Percentiles rank a stretch among this genome's conserved stretches.
phyloP scores from a whole-genome alignment of 2,797 vertebrate species.

The Danio aesculapii region DNA sequence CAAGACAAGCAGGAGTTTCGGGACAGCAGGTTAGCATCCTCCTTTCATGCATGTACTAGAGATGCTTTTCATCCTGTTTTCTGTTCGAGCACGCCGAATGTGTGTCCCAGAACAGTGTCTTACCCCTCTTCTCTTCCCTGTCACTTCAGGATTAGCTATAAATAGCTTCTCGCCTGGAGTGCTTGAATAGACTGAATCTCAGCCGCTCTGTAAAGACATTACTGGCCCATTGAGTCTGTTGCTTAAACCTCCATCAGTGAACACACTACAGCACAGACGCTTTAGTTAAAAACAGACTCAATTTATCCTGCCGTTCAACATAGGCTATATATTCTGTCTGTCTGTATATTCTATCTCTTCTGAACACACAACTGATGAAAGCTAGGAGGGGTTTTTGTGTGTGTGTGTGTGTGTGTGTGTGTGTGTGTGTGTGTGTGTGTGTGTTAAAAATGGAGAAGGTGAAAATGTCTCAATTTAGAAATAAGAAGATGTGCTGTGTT shows the following conservation, averaged over 20 bases:
- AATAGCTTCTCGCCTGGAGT: slow-evolving; percentile 56
- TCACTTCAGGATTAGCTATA: slow-evolving; percentile 60
- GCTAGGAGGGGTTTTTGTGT: background rate
- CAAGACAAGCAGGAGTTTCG: background rate
- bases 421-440: too few species aligned
- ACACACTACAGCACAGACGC: background rate
- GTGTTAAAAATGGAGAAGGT: background rate
- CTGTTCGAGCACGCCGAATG: slow-evolving; percentile 21
- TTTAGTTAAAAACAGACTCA: background rate
- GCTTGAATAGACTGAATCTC: slow-evolving; percentile 46
- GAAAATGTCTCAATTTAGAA: background rate
- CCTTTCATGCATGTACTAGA: slow-evolving; percentile 5
- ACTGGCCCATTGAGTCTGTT: slow-evolving; percentile 40
- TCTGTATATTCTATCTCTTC: too few species aligned
- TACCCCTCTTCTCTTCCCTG: slow-evolving; percentile 36
- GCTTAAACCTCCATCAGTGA: slow-evolving; percentile 39
- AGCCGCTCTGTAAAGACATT: slow-evolving; percentile 42
- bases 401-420: too few species aligned
- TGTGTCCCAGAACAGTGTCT: slow-evolving; percentile 23
- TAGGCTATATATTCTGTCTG: slow-evolving; percentile 1
- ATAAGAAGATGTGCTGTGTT: background rate
- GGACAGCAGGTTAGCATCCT: slow-evolving; percentile 8
- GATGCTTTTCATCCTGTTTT: slow-evolving; percentile 14
- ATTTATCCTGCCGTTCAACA: slow-evolving; percentile 6
- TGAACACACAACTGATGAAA: slow-evolving; percentile 9